These are phyloP conservation scores for Uloborus plumipes DNA, from an alignment of 2,888 invertebrate species.

Conservation along the genomic window DNA sequence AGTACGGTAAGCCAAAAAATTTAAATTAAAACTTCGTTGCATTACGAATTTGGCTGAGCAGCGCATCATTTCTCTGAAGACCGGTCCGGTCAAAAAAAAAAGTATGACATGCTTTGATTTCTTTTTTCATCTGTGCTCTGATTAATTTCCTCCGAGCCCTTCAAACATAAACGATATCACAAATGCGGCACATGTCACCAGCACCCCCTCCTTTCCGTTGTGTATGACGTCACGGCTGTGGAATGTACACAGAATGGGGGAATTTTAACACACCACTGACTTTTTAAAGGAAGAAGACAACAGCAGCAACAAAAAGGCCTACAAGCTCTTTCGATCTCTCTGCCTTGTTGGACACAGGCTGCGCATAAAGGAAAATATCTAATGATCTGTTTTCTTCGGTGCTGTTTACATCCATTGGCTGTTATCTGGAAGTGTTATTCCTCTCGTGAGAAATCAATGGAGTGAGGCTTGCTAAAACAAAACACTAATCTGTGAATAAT, in stretches of 20 bases:
- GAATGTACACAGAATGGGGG: conserved; percentile 28
- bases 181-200: no score
- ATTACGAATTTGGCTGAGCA: no score
- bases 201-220: conserved; percentile 18
- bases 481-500: neutral
- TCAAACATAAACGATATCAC: neutral
- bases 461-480: conserved; percentile 5
- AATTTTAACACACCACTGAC: conserved; percentile 49
- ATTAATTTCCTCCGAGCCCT: neutral
- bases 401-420: conserved; percentile 27
- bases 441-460: conserved; percentile 13
- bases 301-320: conserved; percentile 5
- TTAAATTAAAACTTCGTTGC: no score
- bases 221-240: neutral
- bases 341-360: conserved; percentile 34
- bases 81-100: no score
- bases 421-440: conserved; percentile 23
- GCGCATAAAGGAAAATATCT: conserved; percentile 30
- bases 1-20: no score
- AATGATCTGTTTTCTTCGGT: conserved; percentile 28
- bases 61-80: no score
- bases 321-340: conserved; percentile 36
- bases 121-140: neutral
- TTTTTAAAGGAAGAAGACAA: conserved; percentile 18
- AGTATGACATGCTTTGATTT: no score